Evolutionary conservation across 1,140 invertebrate genomes (phyloP).

Genomic region (Drosophila sucinea): DNA sequence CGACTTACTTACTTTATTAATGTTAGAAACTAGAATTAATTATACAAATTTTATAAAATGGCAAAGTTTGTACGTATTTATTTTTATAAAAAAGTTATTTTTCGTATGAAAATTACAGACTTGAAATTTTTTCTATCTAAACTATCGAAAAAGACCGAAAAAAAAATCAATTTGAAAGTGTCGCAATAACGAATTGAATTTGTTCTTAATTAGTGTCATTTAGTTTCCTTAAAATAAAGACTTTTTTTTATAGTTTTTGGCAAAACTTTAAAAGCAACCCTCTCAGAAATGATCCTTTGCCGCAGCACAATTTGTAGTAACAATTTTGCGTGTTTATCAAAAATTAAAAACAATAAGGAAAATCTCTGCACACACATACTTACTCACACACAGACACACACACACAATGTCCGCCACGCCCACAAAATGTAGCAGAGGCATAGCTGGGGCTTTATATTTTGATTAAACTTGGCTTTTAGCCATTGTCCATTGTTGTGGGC

Average conservation of each 20-base stretch:
- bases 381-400: neutral
- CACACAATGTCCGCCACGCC: conserved; percentile 20
- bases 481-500: conserved; percentile 53
- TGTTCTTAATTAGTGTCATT: no score
- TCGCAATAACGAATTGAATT: no score
- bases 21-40: no score
- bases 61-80: no score
- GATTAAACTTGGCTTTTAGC: conserved; percentile 78
- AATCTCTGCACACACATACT: conserved; percentile 21
- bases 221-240: no score
- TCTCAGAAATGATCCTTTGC: conserved; percentile 31
- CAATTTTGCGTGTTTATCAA: conserved; percentile 76
- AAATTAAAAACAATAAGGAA: conserved; percentile 70
- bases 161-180: no score
- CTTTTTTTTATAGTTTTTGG: neutral
- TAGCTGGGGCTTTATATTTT: conserved; percentile 45
- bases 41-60: no score
- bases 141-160: no score
- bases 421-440: neutral
- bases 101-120: no score
- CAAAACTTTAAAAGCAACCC: neutral
- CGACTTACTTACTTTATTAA: no score
- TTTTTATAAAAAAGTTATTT: no score
- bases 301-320: conserved; percentile 52
- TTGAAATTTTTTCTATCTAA: no score